Evolutionary conservation across 2,888 invertebrate genomes (phyloP).

Genomic region (Latrodectus hesperus): DNA sequence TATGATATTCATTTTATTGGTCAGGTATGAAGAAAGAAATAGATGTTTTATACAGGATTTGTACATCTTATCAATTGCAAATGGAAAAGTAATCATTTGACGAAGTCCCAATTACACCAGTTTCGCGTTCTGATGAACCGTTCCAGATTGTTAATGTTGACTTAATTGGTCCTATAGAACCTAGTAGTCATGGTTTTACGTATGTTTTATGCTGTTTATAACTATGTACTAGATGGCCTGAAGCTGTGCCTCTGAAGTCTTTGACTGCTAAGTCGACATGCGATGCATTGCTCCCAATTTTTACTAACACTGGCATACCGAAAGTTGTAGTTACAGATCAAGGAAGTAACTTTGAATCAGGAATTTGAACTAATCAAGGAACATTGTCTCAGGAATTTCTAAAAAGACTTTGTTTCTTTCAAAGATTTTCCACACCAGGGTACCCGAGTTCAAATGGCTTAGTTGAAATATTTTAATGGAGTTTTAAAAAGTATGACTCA

Average conservation of each 20-base stretch:
- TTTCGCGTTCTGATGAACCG: neutral
- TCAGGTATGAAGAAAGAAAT: neutral
- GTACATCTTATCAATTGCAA: neutral
- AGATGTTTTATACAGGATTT: neutral
- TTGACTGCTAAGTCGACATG: neutral
- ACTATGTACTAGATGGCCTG: neutral
- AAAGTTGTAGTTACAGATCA: no score
- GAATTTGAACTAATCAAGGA: no score
- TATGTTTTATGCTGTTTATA: neutral
- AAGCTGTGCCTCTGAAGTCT: neutral
- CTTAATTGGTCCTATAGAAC: neutral
- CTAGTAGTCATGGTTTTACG: neutral
- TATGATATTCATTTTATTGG: neutral
- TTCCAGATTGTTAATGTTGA: neutral
- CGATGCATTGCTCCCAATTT: neutral
- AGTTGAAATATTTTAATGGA: no score
- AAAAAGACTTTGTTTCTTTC: no score
- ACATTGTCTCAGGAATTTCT: no score
- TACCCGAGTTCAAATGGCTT: no score
- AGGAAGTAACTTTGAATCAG: no score
- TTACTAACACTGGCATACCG: neutral
- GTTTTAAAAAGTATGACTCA: no score
- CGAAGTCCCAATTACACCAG: neutral
- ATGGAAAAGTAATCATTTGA: neutral
- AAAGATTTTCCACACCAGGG: no score